phyloP scores from a whole-genome alignment of 2,888 invertebrate genomes.

The Tenthredo scrophulariae region DNA sequence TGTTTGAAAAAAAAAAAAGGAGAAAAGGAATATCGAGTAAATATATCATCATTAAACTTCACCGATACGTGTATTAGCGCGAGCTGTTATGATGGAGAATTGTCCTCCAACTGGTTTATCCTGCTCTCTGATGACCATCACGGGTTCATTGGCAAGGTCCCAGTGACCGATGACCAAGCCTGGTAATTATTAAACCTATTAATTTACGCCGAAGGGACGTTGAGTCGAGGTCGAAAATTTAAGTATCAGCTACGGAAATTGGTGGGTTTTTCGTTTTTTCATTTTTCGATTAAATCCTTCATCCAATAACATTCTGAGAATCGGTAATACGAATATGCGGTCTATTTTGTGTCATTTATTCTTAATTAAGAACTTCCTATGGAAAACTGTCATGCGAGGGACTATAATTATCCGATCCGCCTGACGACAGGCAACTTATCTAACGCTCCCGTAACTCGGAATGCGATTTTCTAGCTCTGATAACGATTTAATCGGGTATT shows the following conservation, averaged over 20 bases:
- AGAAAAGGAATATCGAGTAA: not conserved
- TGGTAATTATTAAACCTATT: not conserved
- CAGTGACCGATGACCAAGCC: not conserved
- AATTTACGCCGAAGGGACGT: not conserved
- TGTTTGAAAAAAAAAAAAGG: not conserved
- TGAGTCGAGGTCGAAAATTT: not conserved
- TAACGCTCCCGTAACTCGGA: not conserved
- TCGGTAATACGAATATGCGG: too few relatives aligned
- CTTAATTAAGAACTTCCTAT: not conserved
- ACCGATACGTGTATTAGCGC: not conserved
- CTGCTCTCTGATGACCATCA: not conserved
- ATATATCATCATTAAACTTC: not conserved
- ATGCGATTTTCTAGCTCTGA: not conserved
- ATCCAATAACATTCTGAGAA: too few relatives aligned
- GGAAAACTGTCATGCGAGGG: not conserved
- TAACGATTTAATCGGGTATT: too few relatives aligned
- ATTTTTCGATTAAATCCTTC: too few relatives aligned
- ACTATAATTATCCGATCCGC: not conserved
- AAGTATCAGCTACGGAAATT: too few relatives aligned
- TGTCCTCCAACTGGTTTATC: conserved; percentile 7
- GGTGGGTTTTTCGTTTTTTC: too few relatives aligned
- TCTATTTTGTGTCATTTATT: too few relatives aligned
- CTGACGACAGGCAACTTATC: not conserved
- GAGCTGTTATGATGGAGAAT: not conserved
- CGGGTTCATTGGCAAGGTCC: conserved; percentile 40